Evolutionary conservation across 2,113 vertebrate genomes (phyloP), one percentile per base, ranked within the genome.

Genomic region (Chelonoidis abingdonii): DNA sequence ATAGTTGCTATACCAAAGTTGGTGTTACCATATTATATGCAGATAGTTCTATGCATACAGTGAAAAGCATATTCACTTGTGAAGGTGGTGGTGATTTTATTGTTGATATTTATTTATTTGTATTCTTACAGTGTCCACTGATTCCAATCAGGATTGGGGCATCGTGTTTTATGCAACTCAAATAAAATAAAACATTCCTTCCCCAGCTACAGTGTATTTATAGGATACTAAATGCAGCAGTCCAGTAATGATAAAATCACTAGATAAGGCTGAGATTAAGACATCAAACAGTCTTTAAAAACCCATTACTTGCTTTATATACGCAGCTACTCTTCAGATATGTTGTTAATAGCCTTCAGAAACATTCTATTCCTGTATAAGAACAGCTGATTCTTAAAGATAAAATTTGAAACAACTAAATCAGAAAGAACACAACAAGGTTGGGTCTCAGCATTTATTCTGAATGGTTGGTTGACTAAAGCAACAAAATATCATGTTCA

Each of bases 381-480:
- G 57, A 92, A 57, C 3, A 76, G 59, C 81, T 92, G 44, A 56
- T 72, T 86, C 35, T 25, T 29, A 87, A 94, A 90, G 24, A 22
- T 69, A 69, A 2, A 75, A 14, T 29, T 6, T 22, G 44, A 41
- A n/a, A 75, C 69, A 75, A 24, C 19, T 75, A 8, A 75, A 41
- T 24, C 38, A 21, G 69, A 75, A 75, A 52, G 10, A 54, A 88
- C 2, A 72, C 59, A 75, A 93, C 90, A 96, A 95, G 2, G 38
- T 41, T 75, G 4, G 13, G 22, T 91, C 49, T 91, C 88, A 93
- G 72, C 13, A 50, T 10, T 89, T 93, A 8, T 35, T 84, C 89
- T 65, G 8, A 24, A 59, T 84, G 56, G 47, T 31, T 87, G 38
- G 80, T 49, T 89, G 44, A 93, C 76, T 4, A 57, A 24, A 92